These are phyloP conservation scores for Psophia crepitans DNA, from an alignment of 2,113 vertebrate species.

Conservation along the genomic window DNA sequence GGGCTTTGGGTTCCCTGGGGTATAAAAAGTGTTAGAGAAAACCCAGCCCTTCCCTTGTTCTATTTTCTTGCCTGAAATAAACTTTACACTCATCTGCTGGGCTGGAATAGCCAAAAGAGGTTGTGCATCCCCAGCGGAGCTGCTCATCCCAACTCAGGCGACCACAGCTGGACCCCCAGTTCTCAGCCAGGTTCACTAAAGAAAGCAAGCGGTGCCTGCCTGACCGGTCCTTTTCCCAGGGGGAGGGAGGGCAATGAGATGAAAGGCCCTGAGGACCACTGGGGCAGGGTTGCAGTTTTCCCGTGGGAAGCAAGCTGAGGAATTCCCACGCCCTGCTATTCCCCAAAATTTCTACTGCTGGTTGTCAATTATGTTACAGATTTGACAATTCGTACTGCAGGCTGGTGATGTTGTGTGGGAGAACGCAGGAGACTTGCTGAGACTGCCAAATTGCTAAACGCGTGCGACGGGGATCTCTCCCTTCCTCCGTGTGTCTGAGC, in stretches of 20 bases:
- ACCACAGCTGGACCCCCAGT: accelerated
- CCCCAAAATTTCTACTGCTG: background rate
- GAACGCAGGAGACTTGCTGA: constrained; percentile 27
- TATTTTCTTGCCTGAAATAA: constrained; percentile 18
- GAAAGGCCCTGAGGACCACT: background rate
- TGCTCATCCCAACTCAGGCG: background rate
- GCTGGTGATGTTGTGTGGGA: background rate
- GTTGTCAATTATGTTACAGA: background rate
- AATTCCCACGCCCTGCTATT: background rate
- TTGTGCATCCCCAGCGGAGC: background rate
- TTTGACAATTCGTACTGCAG: constrained; percentile 13
- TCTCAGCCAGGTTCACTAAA: background rate
- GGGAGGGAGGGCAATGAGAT: background rate
- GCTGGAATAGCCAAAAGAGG: background rate
- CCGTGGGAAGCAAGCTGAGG: background rate
- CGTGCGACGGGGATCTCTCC: background rate
- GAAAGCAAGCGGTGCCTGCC: background rate
- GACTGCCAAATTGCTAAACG: constrained; percentile 2
- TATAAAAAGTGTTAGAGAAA: constrained; percentile 22
- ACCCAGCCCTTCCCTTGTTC: background rate
- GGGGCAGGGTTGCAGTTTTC: background rate
- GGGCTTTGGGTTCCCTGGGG: constrained; percentile 38
- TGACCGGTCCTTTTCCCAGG: background rate
- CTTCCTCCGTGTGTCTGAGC: constrained; percentile 11
- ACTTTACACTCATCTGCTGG: background rate